These are phyloP conservation scores for Troglohyphantes excavatus DNA, from an alignment of 2,888 invertebrate genomes.

Conservation along the genomic window DNA sequence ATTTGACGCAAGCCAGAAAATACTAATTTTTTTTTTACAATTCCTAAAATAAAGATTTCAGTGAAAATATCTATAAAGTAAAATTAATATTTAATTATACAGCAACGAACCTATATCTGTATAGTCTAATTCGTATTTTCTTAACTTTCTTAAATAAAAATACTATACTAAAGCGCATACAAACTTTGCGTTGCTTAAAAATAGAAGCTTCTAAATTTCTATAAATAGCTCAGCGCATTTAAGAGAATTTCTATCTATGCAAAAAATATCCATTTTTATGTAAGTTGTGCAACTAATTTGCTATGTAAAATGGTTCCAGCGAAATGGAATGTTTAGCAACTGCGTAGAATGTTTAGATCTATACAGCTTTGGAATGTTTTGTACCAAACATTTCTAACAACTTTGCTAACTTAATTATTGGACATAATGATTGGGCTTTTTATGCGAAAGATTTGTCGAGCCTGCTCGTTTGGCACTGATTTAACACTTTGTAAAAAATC, in stretches of 20 bases:
- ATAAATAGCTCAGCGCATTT: constrained; percentile 1
- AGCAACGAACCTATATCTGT: background rate
- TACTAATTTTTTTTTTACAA: background rate
- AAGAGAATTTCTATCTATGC: constrained; percentile 20
- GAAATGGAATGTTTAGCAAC: constrained; percentile 23
- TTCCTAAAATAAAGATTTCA: background rate
- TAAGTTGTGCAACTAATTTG: constrained; percentile 12
- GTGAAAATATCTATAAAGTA: too few relatives aligned
- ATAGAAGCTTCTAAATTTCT: constrained; percentile 43
- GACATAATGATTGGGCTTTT: constrained; percentile 20
- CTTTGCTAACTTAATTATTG: constrained; percentile 7
- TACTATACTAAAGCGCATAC: constrained; percentile 11
- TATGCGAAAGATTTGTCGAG: constrained; percentile 43
- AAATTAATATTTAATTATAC: background rate
- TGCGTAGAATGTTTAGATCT: background rate
- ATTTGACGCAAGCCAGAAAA: background rate
- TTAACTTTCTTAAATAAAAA: background rate
- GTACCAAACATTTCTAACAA: constrained; percentile 12
- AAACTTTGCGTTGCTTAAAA: constrained; percentile 45
- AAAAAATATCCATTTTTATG: constrained; percentile 30
- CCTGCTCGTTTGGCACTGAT: constrained; percentile 40
- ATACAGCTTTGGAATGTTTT: background rate
- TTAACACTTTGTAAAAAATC: constrained; percentile 6
- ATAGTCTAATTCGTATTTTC: background rate
- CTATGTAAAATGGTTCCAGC: constrained; percentile 32